A percentile compares a stretch with the other conserved stretches of the same genome.
Evolutionary conservation across 2,113 vertebrate species (phyloP).

Genomic region (Malurus elegans): DNA sequence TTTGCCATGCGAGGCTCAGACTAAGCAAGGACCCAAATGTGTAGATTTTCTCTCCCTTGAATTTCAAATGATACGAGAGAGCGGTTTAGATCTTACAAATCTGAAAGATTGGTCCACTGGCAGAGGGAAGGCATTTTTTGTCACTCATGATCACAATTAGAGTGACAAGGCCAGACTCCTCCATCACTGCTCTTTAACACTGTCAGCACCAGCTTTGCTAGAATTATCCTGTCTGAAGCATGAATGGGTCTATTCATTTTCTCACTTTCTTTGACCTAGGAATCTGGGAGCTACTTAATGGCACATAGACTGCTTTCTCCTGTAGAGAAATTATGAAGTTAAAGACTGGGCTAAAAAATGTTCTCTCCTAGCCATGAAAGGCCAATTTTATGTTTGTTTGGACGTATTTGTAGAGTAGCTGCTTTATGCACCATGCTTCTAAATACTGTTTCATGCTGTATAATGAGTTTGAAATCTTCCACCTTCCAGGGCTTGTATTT

Average conservation of each 20-base stretch:
- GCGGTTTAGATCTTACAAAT: constrained; percentile 7
- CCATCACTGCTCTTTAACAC: constrained; percentile 67
- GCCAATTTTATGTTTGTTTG: constrained; percentile 54
- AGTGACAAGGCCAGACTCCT: constrained; percentile 68
- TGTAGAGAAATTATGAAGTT: constrained; percentile 28
- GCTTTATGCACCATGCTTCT: background rate
- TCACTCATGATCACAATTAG: constrained; percentile 68
- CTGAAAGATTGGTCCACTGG: constrained; percentile 7
- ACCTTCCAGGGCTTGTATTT: background rate
- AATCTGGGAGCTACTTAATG: constrained; percentile 12
- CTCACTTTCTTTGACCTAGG: constrained; percentile 43
- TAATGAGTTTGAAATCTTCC: constrained; percentile 44
- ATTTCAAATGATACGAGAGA: background rate
- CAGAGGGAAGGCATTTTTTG: constrained; percentile 48
- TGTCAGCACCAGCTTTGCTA: constrained; percentile 68
- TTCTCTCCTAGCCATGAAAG: constrained; percentile 1
- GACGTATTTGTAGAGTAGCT: background rate
- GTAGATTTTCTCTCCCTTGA: background rate
- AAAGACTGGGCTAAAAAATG: background rate
- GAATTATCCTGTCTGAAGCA: constrained; percentile 70
- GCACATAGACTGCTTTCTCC: constrained; percentile 31
- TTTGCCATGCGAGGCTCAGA: background rate
- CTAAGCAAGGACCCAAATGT: background rate
- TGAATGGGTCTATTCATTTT: constrained; percentile 71
- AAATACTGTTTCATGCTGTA: constrained; percentile 4